Evolutionary conservation across 2,797 vertebrate genomes (phyloP), one percentile per base, ranked within the genome.

Genomic region (Acomys russatus): DNA sequence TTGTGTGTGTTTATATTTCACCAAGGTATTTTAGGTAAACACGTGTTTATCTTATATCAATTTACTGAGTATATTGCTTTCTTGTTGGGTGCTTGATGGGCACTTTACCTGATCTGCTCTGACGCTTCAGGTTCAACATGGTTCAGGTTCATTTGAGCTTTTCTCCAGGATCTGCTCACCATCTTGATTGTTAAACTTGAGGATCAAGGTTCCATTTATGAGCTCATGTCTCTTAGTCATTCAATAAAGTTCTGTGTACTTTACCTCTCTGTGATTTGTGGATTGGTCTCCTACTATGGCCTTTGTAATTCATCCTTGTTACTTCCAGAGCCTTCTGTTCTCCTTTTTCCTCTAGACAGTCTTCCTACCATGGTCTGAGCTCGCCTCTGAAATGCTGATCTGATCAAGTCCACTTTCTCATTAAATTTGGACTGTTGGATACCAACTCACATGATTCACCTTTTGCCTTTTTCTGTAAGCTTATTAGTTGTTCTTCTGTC

Each of bases 1-100:
- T 56, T 82, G 59, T 18, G 38, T 51, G 9, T 59, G n/a, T 38
- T 94, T 87, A 28, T 79, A 56, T 71, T 95, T 96, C 18, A 87
- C 8, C 35, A 49, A 33, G 70, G 22, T 38, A 28, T 3, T 91
- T 44, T 33, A 85, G 61, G n/a, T 77, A 25, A 15, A 59, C 66
- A 1, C 0, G 6, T 91, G 15, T 17, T 94, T 6, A 87, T 20
- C 20, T 73, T 10, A 0, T 68, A 63, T 28, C 3, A 6, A 28
- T 94, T 88, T 74, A 25, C 44, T 85, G 71, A 76, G 6, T 33
- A 35, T 85, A 51, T 49, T 14, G 68, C 11, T 78, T 22, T 4
- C 2, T 3, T 59, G 17, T 76, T 54, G 44, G 83, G 11, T 78
- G 33, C 35, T n/a, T 63, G 30, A 22, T 12, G 85, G 59, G 14